Evolutionary conservation across 2,888 invertebrate genomes (phyloP).

Genomic region (Drosophila kokeensis): DNA sequence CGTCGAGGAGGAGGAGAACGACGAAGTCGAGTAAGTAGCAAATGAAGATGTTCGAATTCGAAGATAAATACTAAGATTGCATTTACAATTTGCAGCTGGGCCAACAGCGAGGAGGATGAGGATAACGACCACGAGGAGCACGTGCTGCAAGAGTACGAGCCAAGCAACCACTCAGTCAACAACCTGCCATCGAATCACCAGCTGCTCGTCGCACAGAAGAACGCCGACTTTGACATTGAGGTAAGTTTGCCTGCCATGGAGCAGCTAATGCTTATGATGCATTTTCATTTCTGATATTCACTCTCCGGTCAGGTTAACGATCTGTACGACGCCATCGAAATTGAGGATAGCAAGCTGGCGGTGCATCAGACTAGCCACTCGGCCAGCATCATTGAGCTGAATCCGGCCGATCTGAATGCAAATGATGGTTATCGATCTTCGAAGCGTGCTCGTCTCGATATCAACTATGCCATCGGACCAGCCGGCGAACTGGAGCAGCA

Average conservation of each 20-base stretch:
- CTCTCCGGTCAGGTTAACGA: slow-evolving; percentile 87
- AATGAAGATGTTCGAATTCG: not conserved
- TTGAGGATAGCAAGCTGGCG: slow-evolving; percentile 87
- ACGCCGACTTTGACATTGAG: slow-evolving; percentile 88
- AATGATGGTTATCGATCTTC: slow-evolving; percentile 85
- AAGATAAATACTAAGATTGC: not conserved
- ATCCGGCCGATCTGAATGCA: slow-evolving; percentile 86
- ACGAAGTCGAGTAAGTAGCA: slow-evolving; percentile 84
- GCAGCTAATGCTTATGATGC: not conserved
- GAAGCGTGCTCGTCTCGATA: slow-evolving; percentile 83
- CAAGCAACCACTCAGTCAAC: slow-evolving; percentile 26
- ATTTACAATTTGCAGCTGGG: slow-evolving; percentile 31
- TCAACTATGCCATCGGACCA: slow-evolving; percentile 86
- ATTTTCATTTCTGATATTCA: not conserved
- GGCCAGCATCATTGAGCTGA: slow-evolving; percentile 86
- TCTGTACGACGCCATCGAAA: slow-evolving; percentile 90
- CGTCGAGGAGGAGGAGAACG: slow-evolving; percentile 85
- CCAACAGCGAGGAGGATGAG: slow-evolving; percentile 61
- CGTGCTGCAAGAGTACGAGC: slow-evolving; percentile 49
- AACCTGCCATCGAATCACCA: slow-evolving; percentile 58
- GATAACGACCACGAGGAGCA: slow-evolving; percentile 54
- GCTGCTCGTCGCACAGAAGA: slow-evolving; percentile 73
- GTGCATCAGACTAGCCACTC: slow-evolving; percentile 65
- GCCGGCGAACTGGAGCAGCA: slow-evolving; percentile 84
- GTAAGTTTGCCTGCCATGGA: slow-evolving; percentile 72